Conservation (phyloP, 2,797 vertebrate species). For the Phataginus tricuspis region DNA sequence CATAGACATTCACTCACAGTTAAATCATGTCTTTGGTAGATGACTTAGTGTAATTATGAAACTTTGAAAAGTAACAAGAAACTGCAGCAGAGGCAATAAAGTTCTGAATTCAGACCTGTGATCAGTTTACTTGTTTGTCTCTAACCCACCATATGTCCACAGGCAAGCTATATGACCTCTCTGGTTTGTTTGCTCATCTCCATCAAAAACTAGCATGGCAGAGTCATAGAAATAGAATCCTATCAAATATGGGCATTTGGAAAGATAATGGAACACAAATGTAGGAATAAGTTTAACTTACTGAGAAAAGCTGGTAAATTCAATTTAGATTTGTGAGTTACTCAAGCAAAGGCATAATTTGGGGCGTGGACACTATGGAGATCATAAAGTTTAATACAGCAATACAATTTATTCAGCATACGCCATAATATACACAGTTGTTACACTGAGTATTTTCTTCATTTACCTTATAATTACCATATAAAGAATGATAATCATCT, state of each 20-base stretch:
- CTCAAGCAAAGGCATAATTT: not conserved
- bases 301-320: not conserved
- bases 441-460: not conserved
- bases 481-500: not conserved
- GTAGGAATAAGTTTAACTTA: not conserved
- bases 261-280: not conserved
- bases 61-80: not conserved
- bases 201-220: not conserved
- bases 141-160: not conserved
- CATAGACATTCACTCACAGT: not conserved
- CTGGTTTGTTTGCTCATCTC: not conserved
- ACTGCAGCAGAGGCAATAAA: not conserved
- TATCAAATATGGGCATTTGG: not conserved
- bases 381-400: fast-evolving
- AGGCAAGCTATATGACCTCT: not conserved
- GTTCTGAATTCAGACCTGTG: not conserved
- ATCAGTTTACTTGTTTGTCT: not conserved
- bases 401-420: not conserved
- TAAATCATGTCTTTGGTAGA: not conserved
- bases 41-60: not conserved
- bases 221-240: not conserved
- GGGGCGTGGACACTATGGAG: not conserved
- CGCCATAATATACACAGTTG: not conserved
- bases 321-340: not conserved
- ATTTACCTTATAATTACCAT: not conserved